A percentile compares a stretch with the other conserved stretches of the same genome.
Evolutionary conservation across 2,113 vertebrate species (phyloP).

Genomic region (Pelodiscus sinensis): DNA sequence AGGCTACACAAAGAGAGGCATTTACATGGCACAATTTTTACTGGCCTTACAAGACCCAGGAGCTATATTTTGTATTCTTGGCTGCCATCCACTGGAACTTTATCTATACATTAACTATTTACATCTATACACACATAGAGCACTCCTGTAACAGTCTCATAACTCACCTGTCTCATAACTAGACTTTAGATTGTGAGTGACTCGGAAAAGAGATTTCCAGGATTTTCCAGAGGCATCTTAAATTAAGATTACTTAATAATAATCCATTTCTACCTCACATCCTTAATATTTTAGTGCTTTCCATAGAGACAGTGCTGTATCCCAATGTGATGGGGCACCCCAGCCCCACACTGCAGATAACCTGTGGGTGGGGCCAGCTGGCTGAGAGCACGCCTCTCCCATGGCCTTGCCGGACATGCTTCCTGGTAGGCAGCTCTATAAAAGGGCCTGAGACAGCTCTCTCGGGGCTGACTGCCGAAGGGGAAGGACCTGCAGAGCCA

Average conservation of each 20-base stretch:
- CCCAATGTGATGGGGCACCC: background rate
- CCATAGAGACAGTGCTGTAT: background rate
- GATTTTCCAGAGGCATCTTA: background rate
- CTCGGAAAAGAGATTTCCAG: background rate
- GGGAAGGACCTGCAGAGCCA: too few relatives aligned
- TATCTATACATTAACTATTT: background rate
- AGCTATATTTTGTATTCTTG: background rate
- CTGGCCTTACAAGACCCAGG: background rate
- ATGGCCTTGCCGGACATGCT: too few relatives aligned
- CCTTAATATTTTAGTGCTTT: background rate
- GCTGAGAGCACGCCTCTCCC: too few relatives aligned
- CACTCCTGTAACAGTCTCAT: background rate
- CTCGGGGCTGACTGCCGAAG: too few relatives aligned
- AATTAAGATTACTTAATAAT: background rate
- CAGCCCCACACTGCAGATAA: too few relatives aligned
- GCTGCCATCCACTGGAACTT: background rate
- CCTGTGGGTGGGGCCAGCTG: too few relatives aligned
- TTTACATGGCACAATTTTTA: background rate
- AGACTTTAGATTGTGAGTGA: background rate
- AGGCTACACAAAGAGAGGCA: background rate
- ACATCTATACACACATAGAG: background rate
- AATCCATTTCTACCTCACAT: background rate
- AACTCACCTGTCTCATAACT: background rate
- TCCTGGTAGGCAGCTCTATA: too few relatives aligned
- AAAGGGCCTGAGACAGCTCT: too few relatives aligned